A percentile compares a stretch with the other conserved stretches of the same genome.
phyloP scores from a whole-genome alignment of 2,797 vertebrate genomes.

The Gadopsis marmoratus region DNA sequence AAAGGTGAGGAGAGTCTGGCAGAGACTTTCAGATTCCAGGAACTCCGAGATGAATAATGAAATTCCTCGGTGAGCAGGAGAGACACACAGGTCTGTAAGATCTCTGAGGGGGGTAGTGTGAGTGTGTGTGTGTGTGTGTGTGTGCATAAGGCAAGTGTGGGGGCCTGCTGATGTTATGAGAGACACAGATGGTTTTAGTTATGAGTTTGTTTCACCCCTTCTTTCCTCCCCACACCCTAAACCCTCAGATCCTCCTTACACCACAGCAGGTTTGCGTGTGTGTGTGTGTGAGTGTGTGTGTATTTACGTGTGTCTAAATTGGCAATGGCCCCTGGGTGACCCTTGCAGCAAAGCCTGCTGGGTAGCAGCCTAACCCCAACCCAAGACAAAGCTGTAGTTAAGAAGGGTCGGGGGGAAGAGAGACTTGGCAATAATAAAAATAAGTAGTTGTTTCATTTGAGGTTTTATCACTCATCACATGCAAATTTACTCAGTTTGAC shows the following conservation, averaged over 20 bases:
- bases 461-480: neutral
- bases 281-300: slow-evolving; percentile 18
- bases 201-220: slow-evolving; percentile 87
- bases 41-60: slow-evolving; percentile 75
- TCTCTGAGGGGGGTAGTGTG: slow-evolving; percentile 49
- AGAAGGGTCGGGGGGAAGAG: neutral
- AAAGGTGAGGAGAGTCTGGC: slow-evolving; percentile 69
- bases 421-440: neutral
- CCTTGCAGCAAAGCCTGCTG: slow-evolving; percentile 84
- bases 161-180: slow-evolving; percentile 84
- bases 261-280: slow-evolving; percentile 73
- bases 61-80: slow-evolving; percentile 79
- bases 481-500: neutral
- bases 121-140: slow-evolving; percentile 10
- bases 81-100: slow-evolving; percentile 45
- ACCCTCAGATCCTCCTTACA: slow-evolving; percentile 89
- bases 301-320: slow-evolving; percentile 55
- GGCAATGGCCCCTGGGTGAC: slow-evolving; percentile 90
- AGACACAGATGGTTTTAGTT: slow-evolving; percentile 95
- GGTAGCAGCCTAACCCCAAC: slow-evolving; percentile 76
- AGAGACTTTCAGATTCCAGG: slow-evolving; percentile 67
- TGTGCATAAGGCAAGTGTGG: slow-evolving; percentile 3
- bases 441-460: neutral
- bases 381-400: slow-evolving; percentile 48
- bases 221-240: slow-evolving; percentile 80